Conservation (phyloP, 2,797 vertebrate genomes). For the Luscinia luscinia region DNA sequence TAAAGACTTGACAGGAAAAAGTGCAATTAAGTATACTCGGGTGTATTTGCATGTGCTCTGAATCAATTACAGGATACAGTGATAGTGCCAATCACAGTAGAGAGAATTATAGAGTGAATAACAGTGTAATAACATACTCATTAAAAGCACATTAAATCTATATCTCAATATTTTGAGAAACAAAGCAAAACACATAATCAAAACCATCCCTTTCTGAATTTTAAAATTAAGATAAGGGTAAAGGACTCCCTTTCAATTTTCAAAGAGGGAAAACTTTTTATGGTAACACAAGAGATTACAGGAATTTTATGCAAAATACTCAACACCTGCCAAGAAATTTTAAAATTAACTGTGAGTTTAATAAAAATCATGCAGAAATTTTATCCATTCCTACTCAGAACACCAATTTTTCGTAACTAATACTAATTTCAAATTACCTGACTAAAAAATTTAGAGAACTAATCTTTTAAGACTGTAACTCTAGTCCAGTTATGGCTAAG, state of each 20-base stretch:
- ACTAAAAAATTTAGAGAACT: neutral
- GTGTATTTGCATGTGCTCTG: neutral
- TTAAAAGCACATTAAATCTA: constrained; percentile 16
- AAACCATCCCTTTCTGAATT: neutral
- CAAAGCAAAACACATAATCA: neutral
- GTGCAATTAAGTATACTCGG: constrained; percentile 9
- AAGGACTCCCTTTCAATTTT: neutral
- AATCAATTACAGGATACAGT: neutral
- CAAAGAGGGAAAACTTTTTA: neutral
- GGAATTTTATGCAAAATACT: constrained; percentile 15
- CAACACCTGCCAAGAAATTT: neutral
- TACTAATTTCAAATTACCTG: neutral
- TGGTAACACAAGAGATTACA: neutral
- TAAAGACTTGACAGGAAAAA: constrained; percentile 21
- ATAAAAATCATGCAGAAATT: neutral
- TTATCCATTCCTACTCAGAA: neutral
- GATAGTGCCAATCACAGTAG: neutral
- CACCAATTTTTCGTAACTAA: neutral
- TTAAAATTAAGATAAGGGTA: neutral
- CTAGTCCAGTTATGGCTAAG: neutral
- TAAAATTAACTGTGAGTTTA: neutral
- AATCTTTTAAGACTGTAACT: neutral
- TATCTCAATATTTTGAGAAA: constrained; percentile 10
- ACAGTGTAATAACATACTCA: neutral
- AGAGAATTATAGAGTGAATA: neutral